Evolutionary conservation across 2,113 vertebrate species (phyloP), one percentile per base, ranked within the genome.

Genomic region (Dipodomys stephensi): DNA sequence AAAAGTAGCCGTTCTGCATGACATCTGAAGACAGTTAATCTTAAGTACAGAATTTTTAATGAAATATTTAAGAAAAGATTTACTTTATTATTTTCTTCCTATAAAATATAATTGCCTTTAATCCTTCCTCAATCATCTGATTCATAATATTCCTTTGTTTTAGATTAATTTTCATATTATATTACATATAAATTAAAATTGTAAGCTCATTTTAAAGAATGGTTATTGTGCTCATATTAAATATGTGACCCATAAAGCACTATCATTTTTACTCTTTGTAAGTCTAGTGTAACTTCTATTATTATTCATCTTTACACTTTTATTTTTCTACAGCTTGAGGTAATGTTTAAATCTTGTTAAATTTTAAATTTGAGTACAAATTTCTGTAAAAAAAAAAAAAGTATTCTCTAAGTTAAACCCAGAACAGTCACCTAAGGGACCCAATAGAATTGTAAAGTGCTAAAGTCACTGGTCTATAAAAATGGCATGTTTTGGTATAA

Each of bases 341-440:
- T 95, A 95, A 85, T n/a, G 90, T 89, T n/a, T 96, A 46, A 74
- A 92, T 93, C 76, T 94, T 96, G 94, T 91, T 95, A 81, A 87
- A 92, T 96, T 97, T 97, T 94, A 97, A 96, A 94, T 95, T 73
- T 94, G 84, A 93, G 49, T 88, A 76, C 71, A 92, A 95, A 30
- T 90, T 88, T 49, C 78, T 96, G 78, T 88, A 87, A 77, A 71
- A 96, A 95, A 68, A 92, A 94, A 92, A 93, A 94, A 87, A 30
- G 35, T 94, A 90, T 96, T 96, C 62, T 95, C 23, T 89, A 95
- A 94, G 94, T 97, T 96, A 96, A 89, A 69, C 93, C 28, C 15
- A 73, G 67, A 95, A 92, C 82, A 96, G 93, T 92, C 69, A 93
- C 87, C 62, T 95, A 79, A 92, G 46, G 80, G 78, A 93, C 87